A percentile compares a stretch with the other conserved stretches of the same genome.
phyloP scores from a whole-genome alignment of 2,888 invertebrate species.

The Rotaria socialis region DNA sequence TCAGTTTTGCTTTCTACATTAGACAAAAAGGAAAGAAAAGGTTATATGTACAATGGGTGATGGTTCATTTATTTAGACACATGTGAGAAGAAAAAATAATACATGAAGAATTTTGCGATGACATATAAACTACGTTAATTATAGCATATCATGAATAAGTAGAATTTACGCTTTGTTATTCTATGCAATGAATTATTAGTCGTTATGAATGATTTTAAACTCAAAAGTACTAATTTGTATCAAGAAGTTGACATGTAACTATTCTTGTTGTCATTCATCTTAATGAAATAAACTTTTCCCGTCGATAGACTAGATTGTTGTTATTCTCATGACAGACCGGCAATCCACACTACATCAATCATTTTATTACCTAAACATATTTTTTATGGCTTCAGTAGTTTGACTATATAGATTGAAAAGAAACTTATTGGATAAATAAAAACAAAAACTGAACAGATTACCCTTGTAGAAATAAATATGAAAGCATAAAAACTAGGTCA shows the following conservation, averaged over 20 bases:
- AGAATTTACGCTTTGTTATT: neutral
- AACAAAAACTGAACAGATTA: no score
- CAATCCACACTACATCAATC: slow-evolving; percentile 26
- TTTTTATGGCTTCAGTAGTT: no score
- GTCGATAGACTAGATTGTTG: neutral
- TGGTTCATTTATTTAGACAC: neutral
- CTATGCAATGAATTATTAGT: neutral
- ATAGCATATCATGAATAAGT: neutral
- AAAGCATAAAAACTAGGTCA: no score
- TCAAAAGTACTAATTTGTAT: neutral
- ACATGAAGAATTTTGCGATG: neutral
- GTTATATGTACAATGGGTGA: neutral
- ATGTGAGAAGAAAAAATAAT: neutral
- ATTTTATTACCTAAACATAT: neutral
- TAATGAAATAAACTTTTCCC: neutral
- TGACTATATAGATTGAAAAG: neutral
- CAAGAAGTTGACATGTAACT: neutral
- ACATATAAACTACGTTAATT: neutral
- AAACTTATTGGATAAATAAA: no score
- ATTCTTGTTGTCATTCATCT: neutral
- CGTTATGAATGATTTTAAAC: neutral
- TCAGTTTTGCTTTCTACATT: neutral
- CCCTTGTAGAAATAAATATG: no score
- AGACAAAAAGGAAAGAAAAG: neutral
- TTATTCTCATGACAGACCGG: neutral